Base-by-base conservation (phyloP, 2,797 vertebrate genomes). In the Lates japonicus region DNA sequence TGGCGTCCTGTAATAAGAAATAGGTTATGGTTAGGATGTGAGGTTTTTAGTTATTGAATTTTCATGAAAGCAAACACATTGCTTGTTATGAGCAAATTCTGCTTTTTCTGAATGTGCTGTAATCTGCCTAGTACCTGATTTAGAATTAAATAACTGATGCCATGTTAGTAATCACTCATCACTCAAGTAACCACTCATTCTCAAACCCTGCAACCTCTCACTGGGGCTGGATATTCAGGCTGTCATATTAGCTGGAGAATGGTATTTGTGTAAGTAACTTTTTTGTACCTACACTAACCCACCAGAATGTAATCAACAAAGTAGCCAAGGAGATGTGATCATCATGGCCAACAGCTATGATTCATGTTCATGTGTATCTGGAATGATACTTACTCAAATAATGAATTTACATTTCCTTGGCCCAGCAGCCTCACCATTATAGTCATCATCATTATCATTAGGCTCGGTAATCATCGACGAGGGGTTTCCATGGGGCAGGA, bases 381-480 rank as follows among this genome's bases (percentile, higher is more conserved):
- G 19, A 5, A 46, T 35, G 35, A 49, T 51, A 7, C 13, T 29
- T 74, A 3, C 19, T 14, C 20, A 49, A 72, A 10, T 52, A 20
- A 62, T 41, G 44, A 25, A 39, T 74, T 54, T 46, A 8, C 11
- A 52, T 41, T 51, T 31, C 12, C 20, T 71, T 3, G 11, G 2
- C 42, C n/a, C n/a, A 51, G 88, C 94, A 89, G 90, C 91, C 87
- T 90, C 86, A 92, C 93, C 91, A 95, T 95, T 94, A 94, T 82
- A 93, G 93, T 96, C 95, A 96, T 96, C 95, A 95, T 96, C 95
- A 96, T 96, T 91, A 96, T 95, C 95, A 96, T 96, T 94, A 95
- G 94, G 88, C 90, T 80, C 42, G 39, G 94, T 95, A 95, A 96
- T 96, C 95, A 96, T 94, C 93, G 92, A 90, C 83, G 70, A 83